These are phyloP conservation scores for Alectura lathami DNA, from an alignment of 2,113 vertebrate genomes.

Conservation along the genomic window DNA sequence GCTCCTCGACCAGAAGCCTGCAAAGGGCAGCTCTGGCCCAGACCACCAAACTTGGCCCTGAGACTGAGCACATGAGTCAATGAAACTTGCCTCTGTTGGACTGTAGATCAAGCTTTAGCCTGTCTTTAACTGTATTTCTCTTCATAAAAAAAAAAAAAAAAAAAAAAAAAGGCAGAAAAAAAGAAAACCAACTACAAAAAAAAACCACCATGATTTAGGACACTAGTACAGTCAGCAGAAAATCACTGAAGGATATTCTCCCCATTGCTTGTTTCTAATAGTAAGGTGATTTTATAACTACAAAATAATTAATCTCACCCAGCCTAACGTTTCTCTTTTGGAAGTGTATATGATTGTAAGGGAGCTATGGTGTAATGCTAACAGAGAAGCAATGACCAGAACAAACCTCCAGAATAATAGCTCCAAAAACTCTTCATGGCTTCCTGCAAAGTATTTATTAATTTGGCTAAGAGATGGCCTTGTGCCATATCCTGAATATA, in stretches of 20 bases:
- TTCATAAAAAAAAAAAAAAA: not conserved
- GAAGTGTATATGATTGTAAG: not conserved
- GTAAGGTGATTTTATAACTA: slow-evolving; percentile 19
- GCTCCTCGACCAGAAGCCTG: not conserved
- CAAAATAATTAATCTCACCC: slow-evolving; percentile 7
- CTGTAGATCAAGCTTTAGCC: not conserved
- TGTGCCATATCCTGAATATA: slow-evolving; percentile 14
- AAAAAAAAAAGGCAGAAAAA: not conserved
- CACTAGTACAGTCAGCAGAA: not conserved
- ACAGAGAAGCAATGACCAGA: slow-evolving; percentile 33
- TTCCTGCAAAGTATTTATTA: slow-evolving; percentile 35
- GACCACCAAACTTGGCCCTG: fast-evolving
- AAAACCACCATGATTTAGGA: not conserved
- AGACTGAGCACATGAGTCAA: fast-evolving
- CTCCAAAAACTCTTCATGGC: slow-evolving; percentile 2
- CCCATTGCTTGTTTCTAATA: not conserved
- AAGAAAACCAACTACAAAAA: not conserved
- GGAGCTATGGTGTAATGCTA: slow-evolving; percentile 24
- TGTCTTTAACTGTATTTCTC: not conserved
- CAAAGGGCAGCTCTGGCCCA: not conserved
- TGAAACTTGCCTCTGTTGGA: not conserved
- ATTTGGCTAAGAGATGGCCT: slow-evolving; percentile 39
- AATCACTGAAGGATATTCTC: not conserved
- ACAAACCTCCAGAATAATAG: slow-evolving; percentile 36
- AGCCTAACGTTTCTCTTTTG: slow-evolving; percentile 24